phyloP scores from a whole-genome alignment of 1,140 invertebrate species.

The Drosophila lowei region DNA sequence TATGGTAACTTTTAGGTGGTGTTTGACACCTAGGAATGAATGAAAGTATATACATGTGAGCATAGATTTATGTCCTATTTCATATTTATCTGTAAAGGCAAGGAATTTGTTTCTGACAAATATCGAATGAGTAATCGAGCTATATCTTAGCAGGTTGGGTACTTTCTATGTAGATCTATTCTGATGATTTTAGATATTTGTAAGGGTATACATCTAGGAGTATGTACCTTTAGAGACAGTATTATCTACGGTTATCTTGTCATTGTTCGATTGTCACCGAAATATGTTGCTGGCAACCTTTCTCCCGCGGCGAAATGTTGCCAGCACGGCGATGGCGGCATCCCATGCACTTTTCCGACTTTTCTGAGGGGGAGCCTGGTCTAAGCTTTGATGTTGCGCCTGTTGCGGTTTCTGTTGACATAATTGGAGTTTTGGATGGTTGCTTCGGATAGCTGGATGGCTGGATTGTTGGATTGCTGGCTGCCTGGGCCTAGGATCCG shows the following conservation, averaged over 20 bases:
- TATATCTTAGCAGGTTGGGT: no score
- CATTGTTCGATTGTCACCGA: slow-evolving; percentile 22
- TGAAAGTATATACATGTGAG: no score
- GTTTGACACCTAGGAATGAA: no score
- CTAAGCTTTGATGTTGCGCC: slow-evolving; percentile 71
- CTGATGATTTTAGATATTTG: no score
- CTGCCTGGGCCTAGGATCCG: slow-evolving; percentile 2
- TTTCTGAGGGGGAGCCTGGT: slow-evolving; percentile 10
- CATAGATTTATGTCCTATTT: no score
- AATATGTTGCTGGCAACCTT: slow-evolving; percentile 36
- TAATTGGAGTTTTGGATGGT: slow-evolving; percentile 76
- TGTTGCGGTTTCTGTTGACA: slow-evolving; percentile 77
- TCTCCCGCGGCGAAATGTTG: slow-evolving; percentile 33
- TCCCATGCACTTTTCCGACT: slow-evolving; percentile 33
- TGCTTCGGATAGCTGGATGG: slow-evolving; percentile 23
- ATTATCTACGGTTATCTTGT: not conserved
- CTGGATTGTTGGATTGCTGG: slow-evolving; percentile 22
- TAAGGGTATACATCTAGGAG: not conserved
- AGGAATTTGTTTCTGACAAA: no score
- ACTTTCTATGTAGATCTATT: no score
- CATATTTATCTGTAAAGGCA: no score
- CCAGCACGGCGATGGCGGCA: slow-evolving; percentile 28
- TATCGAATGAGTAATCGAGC: no score
- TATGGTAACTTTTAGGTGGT: slow-evolving; percentile 33
- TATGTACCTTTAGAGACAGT: not conserved